Base-by-base conservation (phyloP, 2,888 invertebrate species). In the Eumerus sabulonum region DNA sequence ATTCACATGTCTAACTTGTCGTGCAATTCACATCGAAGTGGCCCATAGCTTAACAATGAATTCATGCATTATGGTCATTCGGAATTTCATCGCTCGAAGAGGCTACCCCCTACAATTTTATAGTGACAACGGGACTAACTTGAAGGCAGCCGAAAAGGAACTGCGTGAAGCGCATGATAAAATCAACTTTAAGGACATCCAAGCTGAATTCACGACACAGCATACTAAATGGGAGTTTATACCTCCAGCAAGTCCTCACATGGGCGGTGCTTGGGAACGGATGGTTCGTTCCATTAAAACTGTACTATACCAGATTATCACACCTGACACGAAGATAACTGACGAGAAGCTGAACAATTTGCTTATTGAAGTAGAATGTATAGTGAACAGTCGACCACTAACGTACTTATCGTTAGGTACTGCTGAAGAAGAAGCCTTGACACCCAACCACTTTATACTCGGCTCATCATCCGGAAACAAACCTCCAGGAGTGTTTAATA, bases 381-480 rank as follows among this genome's bases (percentile, higher is more conserved):
- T 81, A 19, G 9, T 81, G 1, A 82, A 81, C 53, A 48, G 59
- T 17, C 57, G 82, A 14, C 73, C 71, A 27, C 73, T 82, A 9
- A 82, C 79, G 0, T 77, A 76, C 9, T 17, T 82, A 16, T 70
- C 81, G 13, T 9, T 82, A n/a, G 82, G 27, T 27, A 54, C 77
- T 0, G 56, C 72, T 1, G 83, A 85, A 11, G 72, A 82, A n/a
- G 84, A 85, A 54, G 83, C 84, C 0, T 60, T 85, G 7, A 86
- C 86, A 0, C 85, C 85, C 1, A 86, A 86, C 36, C 85, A 86
- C 76, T 84, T 85, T 48, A 60, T 86, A 47, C 66, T 84, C 11
- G 83, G 82, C 0, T 53, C 67, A 3, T 83, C 83, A 1, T 76
- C 77, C 0, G 77, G 63, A 13, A 54, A 50, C 7, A 56, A 66